Conservation (phyloP, 2,797 vertebrate genomes). For the Cynopterus sphinx region DNA sequence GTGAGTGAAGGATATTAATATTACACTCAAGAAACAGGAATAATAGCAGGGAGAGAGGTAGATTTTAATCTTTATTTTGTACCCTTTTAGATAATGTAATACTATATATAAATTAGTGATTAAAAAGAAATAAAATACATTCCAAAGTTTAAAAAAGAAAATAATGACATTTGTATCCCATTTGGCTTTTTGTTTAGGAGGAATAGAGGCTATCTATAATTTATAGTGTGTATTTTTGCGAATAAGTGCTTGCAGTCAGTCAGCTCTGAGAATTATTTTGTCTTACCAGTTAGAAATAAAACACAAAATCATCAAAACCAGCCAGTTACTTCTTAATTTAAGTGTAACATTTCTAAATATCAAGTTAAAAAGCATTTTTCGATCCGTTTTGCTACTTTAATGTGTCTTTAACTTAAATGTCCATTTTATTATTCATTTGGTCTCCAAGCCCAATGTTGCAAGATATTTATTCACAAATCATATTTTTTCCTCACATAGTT, state of each 20-base stretch:
- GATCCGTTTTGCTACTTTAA: not conserved
- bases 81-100: not conserved
- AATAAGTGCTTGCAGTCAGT: not conserved
- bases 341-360: not conserved
- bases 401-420: not conserved
- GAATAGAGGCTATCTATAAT: not conserved
- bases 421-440: not conserved
- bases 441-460: not conserved
- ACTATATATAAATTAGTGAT: not conserved
- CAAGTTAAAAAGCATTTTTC: not conserved
- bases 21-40: not conserved
- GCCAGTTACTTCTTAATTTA: not conserved
- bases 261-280: not conserved
- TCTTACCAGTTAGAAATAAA: constrained; percentile 25
- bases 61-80: constrained; percentile 6
- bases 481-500: not conserved
- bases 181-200: not conserved
- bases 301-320: not conserved
- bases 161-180: not conserved
- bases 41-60: not conserved
- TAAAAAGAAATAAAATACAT: not conserved
- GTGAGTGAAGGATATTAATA: not conserved
- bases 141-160: not conserved
- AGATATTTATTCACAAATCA: not conserved
- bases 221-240: not conserved